phyloP scores from a whole-genome alignment of 2,888 invertebrate genomes.

The Antheraea assamensis region DNA sequence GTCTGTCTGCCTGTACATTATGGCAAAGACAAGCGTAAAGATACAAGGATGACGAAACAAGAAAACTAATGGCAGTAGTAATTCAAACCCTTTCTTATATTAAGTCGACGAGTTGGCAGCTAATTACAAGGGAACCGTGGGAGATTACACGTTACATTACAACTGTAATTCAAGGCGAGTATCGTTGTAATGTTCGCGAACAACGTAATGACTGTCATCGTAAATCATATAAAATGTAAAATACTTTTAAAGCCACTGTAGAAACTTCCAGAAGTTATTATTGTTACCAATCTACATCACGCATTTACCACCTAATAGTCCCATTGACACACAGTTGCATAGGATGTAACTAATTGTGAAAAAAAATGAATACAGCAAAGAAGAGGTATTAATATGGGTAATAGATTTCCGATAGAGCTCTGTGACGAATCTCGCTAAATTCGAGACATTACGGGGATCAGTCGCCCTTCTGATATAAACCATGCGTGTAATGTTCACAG shows the following conservation, averaged over 20 bases:
- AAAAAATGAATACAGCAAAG: not conserved
- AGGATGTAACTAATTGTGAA: not conserved
- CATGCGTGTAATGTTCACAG: not conserved
- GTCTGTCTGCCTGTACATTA: not conserved
- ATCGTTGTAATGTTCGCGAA: conserved; percentile 8
- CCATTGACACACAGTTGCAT: too few species aligned
- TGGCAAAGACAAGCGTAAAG: not conserved
- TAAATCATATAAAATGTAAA: not conserved
- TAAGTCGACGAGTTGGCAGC: conserved; percentile 7
- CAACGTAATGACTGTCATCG: not conserved
- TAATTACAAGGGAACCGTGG: conserved; percentile 20
- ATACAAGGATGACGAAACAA: conserved; percentile 18
- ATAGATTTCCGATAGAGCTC: conserved; percentile 2
- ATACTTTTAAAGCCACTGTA: not conserved
- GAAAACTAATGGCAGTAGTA: conserved; percentile 11
- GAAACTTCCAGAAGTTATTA: too few species aligned
- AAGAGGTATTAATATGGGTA: conserved; percentile 1
- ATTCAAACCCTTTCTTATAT: conserved; percentile 18
- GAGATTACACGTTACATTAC: conserved; percentile 20
- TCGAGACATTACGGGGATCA: not conserved
- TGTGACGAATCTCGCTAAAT: conserved; percentile 7
- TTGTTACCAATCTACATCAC: too few species aligned
- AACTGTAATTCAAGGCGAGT: conserved; percentile 11
- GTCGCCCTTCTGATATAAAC: not conserved
- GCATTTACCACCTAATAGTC: too few species aligned